These are phyloP conservation scores for Chrysodeixis includens DNA, from an alignment of 2,888 invertebrate genomes.

Conservation along the genomic window DNA sequence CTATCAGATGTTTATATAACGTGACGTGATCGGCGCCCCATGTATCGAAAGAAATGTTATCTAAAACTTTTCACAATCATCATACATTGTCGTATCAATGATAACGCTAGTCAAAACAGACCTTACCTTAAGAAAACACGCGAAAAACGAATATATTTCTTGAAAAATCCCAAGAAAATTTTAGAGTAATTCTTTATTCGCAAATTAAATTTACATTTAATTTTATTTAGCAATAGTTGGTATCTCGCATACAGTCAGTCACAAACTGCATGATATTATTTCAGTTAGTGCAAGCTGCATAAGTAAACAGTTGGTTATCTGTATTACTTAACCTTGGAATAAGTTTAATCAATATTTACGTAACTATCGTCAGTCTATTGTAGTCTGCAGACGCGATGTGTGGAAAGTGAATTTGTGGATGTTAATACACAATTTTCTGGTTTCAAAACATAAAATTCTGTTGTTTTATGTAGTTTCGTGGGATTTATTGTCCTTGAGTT, in stretches of 20 bases:
- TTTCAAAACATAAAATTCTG: neutral
- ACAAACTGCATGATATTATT: neutral
- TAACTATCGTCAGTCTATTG: slow-evolving; percentile 34
- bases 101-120: neutral
- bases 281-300: slow-evolving; percentile 22
- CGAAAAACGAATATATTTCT: neutral
- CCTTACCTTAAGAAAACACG: neutral
- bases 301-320: neutral
- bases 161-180: no score
- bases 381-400: slow-evolving; percentile 19
- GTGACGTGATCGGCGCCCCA: neutral
- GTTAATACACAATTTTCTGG: neutral
- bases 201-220: neutral
- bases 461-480: neutral
- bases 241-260: neutral
- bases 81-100: neutral
- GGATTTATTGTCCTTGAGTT: slow-evolving; percentile 3
- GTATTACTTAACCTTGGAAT: slow-evolving; percentile 6
- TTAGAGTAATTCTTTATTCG: no score
- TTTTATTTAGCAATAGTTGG: neutral
- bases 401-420: slow-evolving; percentile 28
- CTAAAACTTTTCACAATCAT: neutral
- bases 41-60: slow-evolving; percentile 1
- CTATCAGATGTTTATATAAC: slow-evolving; percentile 4
- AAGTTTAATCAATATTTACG: slow-evolving; percentile 50